These are phyloP conservation scores for Prorops nasuta DNA, from an alignment of 1,140 invertebrate genomes.

Conservation along the genomic window DNA sequence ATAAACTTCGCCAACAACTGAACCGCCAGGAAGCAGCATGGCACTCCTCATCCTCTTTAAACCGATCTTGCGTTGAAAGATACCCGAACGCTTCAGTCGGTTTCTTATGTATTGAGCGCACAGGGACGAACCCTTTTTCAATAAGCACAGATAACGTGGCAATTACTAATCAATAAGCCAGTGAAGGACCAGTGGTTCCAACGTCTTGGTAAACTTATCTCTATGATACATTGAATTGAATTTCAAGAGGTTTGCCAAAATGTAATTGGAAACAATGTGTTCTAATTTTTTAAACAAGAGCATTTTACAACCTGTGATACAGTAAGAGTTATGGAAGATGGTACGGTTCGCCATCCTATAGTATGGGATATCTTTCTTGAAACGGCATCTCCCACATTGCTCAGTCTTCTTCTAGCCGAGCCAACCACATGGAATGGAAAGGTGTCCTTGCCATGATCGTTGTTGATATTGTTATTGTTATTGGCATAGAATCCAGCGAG, in stretches of 20 bases:
- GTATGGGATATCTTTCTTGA: conserved; percentile 69
- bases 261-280: too few relatives aligned
- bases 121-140: conserved; percentile 60
- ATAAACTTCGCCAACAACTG: conserved; percentile 61
- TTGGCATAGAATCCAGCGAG: conserved; percentile 28
- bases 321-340: conserved; percentile 59
- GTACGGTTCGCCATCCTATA: conserved; percentile 65
- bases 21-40: conserved; percentile 54
- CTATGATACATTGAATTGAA: too few relatives aligned
- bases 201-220: neutral
- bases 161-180: neutral
- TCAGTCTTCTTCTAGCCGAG: conserved; percentile 61
- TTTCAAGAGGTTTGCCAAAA: too few relatives aligned
- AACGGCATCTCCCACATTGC: conserved; percentile 71
- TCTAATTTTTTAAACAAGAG: neutral
- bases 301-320: conserved; percentile 48
- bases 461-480: conserved; percentile 4
- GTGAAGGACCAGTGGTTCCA: neutral
- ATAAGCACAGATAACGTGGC: conserved; percentile 5
- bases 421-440: conserved; percentile 36
- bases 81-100: conserved; percentile 64
- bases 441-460: conserved; percentile 1
- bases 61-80: conserved; percentile 69
- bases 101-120: conserved; percentile 68
- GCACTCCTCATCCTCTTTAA: conserved; percentile 65